Conservation (phyloP, 2,888 invertebrate genomes). For the Aleiodes leptofemur region DNA sequence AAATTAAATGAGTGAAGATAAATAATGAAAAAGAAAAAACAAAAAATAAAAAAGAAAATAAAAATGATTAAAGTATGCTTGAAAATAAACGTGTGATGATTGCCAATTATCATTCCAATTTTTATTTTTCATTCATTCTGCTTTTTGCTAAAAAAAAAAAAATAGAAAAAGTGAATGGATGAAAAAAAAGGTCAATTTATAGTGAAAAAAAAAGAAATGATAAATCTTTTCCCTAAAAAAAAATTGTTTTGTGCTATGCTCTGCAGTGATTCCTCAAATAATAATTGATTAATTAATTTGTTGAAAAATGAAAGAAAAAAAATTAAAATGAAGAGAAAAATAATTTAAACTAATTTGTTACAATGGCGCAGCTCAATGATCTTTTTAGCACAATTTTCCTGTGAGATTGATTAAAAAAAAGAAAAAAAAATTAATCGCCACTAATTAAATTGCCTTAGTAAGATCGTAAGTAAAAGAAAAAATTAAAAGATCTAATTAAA, state of each 20-base stretch:
- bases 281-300: slow-evolving; percentile 33
- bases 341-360: slow-evolving; percentile 33
- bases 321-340: slow-evolving; percentile 4
- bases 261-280: not conserved
- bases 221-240: not conserved
- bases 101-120: slow-evolving; percentile 29
- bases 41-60: slow-evolving; percentile 5
- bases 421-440: slow-evolving; percentile 51
- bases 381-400: slow-evolving; percentile 33
- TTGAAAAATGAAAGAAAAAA: not conserved
- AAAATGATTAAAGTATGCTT: slow-evolving; percentile 27
- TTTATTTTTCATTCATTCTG: not conserved
- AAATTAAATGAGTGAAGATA: slow-evolving; percentile 13
- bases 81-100: slow-evolving; percentile 13
- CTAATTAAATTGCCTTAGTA: slow-evolving; percentile 63
- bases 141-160: not conserved
- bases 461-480: slow-evolving; percentile 53
- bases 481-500: slow-evolving; percentile 40
- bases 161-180: slow-evolving; percentile 9
- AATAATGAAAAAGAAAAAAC: slow-evolving; percentile 3
- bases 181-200: slow-evolving; percentile 23
- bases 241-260: not conserved
- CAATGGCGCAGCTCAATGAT: slow-evolving; percentile 31
- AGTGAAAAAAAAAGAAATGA: not conserved
- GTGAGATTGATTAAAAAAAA: slow-evolving; percentile 17